These are phyloP conservation scores for Leuciscus idus DNA, from an alignment of 2,113 vertebrate genomes.

Conservation along the genomic window DNA sequence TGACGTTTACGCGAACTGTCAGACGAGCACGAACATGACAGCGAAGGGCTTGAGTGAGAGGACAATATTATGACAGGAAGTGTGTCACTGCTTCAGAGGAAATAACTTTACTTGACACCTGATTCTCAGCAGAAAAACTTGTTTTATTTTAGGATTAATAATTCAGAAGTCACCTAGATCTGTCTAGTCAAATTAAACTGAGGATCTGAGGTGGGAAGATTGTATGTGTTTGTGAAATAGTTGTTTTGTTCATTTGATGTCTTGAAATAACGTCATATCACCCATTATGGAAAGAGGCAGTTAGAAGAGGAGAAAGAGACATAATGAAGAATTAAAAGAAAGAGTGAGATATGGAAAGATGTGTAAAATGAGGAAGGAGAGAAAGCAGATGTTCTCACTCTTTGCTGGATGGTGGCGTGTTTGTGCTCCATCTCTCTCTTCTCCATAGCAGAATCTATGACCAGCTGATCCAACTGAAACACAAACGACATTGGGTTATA, in stretches of 20 bases:
- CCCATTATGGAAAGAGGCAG: not conserved
- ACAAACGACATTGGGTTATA: slow-evolving; percentile 2
- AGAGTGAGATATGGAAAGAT: not conserved
- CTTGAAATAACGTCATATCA: not conserved
- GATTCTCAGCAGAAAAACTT: not conserved
- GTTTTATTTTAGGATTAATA: not conserved
- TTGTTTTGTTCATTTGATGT: too few relatives aligned
- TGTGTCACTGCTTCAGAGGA: not conserved
- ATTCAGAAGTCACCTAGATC: not conserved
- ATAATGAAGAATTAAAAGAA: not conserved
- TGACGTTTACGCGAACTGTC: not conserved
- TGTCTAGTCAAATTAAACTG: not conserved
- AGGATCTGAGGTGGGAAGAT: not conserved
- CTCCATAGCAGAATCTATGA: slow-evolving; percentile 93
- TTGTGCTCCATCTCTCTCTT: slow-evolving; percentile 97
- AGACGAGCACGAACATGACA: not conserved
- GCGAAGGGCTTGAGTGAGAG: not conserved
- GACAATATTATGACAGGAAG: not conserved
- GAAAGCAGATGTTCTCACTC: slow-evolving; percentile 77
- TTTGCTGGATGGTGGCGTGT: slow-evolving; percentile 91
- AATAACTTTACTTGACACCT: not conserved
- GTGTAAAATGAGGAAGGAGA: not conserved
- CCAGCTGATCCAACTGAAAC: slow-evolving; percentile 91
- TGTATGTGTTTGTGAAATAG: not conserved
- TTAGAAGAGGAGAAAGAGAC: not conserved